These are phyloP conservation scores for Zeus faber DNA, from an alignment of 2,113 vertebrate genomes.

Conservation along the genomic window DNA sequence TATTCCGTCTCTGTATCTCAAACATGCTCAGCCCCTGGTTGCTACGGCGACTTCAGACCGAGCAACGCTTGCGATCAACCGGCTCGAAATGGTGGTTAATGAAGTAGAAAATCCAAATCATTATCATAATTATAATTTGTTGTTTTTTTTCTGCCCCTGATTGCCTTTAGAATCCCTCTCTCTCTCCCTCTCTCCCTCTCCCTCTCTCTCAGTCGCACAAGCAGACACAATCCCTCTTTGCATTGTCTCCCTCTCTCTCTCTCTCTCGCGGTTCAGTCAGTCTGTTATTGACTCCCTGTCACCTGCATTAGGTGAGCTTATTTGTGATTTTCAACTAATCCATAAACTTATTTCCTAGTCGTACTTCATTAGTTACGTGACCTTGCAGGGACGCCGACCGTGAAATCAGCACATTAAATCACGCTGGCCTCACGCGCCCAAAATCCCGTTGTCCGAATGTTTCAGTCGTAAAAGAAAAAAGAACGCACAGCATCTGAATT, in stretches of 20 bases:
- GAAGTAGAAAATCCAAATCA: slow-evolving; percentile 71
- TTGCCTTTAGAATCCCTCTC: slow-evolving; percentile 47
- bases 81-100: slow-evolving; percentile 66
- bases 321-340: slow-evolving; percentile 50
- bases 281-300: slow-evolving; percentile 45
- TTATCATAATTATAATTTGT: slow-evolving; percentile 68
- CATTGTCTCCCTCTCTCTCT: slow-evolving; percentile 2
- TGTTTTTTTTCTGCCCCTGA: slow-evolving; percentile 40
- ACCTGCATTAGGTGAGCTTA: slow-evolving; percentile 40
- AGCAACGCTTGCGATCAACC: slow-evolving; percentile 51
- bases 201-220: too few species aligned
- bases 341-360: slow-evolving; percentile 37
- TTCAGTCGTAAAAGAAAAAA: too few species aligned
- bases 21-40: slow-evolving; percentile 18
- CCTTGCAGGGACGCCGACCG: slow-evolving; percentile 12
- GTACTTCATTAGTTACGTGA: slow-evolving; percentile 26
- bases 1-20: slow-evolving; percentile 12
- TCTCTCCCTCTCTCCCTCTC: background rate
- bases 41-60: slow-evolving; percentile 34
- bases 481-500: too few species aligned
- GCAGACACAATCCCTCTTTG: background rate
- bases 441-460: too few species aligned
- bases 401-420: slow-evolving; percentile 40
- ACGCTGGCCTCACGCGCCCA: too few species aligned
- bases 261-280: too few species aligned